These are phyloP conservation scores for Babyrousa celebensis DNA, from an alignment of 2,797 vertebrate genomes.

Conservation along the genomic window DNA sequence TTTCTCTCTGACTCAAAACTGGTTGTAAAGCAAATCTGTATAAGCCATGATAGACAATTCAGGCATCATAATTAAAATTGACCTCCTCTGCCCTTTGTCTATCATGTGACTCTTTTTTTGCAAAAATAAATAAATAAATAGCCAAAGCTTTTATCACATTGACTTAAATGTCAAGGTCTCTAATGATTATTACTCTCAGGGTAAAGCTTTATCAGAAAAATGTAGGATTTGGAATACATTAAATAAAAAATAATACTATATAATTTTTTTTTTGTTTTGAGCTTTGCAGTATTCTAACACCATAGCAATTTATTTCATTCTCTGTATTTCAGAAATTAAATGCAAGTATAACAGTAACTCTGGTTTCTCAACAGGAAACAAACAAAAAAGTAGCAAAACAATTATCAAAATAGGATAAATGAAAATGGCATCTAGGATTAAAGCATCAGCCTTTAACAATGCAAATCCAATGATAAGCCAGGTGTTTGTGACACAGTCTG, in stretches of 20 bases:
- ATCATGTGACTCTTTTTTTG: constrained; percentile 35
- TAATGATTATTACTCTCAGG: constrained; percentile 50
- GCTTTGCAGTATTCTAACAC: not conserved
- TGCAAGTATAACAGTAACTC: not conserved
- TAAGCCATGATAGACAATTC: constrained; percentile 59
- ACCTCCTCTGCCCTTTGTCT: constrained; percentile 67
- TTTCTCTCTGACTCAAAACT: constrained; percentile 61
- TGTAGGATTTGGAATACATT: constrained; percentile 18
- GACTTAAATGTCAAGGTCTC: constrained; percentile 68
- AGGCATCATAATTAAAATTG: constrained; percentile 68
- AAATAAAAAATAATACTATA: not conserved
- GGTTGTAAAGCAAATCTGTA: constrained; percentile 55
- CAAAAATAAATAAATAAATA: not conserved
- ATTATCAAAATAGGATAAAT: not conserved
- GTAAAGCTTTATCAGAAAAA: constrained; percentile 56
- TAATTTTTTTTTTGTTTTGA: constrained; percentile 48
- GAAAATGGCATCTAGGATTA: not conserved
- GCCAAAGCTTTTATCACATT: constrained; percentile 48
- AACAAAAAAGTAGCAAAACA: not conserved
- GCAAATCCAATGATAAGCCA: not conserved
- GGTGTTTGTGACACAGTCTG: constrained; percentile 18
- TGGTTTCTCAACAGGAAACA: constrained; percentile 34
- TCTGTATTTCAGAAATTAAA: constrained; percentile 14
- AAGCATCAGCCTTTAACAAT: not conserved
- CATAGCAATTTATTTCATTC: constrained; percentile 23